These are phyloP conservation scores for Caranx ignobilis DNA, from an alignment of 2,113 vertebrate genomes.

Conservation along the genomic window DNA sequence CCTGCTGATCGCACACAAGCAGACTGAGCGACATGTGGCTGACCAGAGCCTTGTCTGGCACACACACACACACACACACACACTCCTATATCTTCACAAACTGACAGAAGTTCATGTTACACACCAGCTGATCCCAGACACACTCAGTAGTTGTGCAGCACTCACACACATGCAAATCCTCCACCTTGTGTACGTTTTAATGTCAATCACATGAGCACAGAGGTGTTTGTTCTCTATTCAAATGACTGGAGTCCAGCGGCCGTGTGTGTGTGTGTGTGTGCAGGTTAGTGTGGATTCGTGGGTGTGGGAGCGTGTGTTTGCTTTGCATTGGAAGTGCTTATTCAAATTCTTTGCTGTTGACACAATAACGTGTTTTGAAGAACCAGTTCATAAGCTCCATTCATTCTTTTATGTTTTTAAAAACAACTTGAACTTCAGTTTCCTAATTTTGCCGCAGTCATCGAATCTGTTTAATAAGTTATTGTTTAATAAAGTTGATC, in stretches of 20 bases:
- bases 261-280: not conserved
- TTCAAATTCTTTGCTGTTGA: conserved; percentile 50
- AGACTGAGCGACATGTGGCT: conserved; percentile 59
- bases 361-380: conserved; percentile 29
- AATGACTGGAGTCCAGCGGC: not conserved
- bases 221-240: conserved; percentile 26
- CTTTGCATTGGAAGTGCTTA: conserved; percentile 39
- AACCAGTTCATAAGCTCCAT: not conserved
- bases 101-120: conserved; percentile 30
- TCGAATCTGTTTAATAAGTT: not conserved
- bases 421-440: conserved; percentile 5
- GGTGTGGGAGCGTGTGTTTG: conserved; percentile 47
- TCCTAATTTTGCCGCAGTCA: not conserved
- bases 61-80: conserved; percentile 31
- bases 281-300: conserved; percentile 23
- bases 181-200: not conserved
- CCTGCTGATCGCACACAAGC: conserved; percentile 31
- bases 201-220: not conserved
- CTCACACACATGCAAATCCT: conserved; percentile 25
- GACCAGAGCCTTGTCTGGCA: conserved; percentile 38
- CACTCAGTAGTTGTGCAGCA: not conserved
- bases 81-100: conserved; percentile 18
- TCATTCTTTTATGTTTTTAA: not conserved
- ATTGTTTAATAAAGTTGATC: not conserved
- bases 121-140: conserved; percentile 27